These are phyloP conservation scores for Anarsia innoxiella DNA, from an alignment of 2,888 invertebrate genomes.

Conservation along the genomic window DNA sequence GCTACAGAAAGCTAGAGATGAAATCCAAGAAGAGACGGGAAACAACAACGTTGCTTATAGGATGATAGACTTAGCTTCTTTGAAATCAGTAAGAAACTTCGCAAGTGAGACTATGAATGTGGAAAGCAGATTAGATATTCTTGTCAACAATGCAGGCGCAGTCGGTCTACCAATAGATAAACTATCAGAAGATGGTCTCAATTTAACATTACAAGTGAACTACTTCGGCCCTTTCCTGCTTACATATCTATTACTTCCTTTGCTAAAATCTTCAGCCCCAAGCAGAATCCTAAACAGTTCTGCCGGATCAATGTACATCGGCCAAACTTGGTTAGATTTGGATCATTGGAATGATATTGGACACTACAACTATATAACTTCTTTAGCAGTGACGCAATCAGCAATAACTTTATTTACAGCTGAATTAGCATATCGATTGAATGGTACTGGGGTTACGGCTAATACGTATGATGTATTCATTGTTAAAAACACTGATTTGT, in stretches of 20 bases:
- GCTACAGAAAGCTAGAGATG: conserved; percentile 43
- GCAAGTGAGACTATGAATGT: conserved; percentile 53
- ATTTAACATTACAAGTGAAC: conserved; percentile 80
- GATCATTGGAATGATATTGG: conserved; percentile 53
- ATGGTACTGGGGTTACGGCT: conserved; percentile 76
- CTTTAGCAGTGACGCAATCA: conserved; percentile 68
- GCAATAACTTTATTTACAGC: conserved; percentile 78
- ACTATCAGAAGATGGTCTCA: conserved; percentile 78
- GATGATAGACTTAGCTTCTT: conserved; percentile 55
- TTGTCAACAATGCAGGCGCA: conserved; percentile 77
- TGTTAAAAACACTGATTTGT: conserved; percentile 46
- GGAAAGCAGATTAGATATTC: conserved; percentile 60
- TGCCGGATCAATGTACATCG: conserved; percentile 72
- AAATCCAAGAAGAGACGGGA: conserved; percentile 42
- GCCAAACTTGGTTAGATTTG: conserved; percentile 54
- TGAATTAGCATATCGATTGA: conserved; percentile 71
- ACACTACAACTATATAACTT: conserved; percentile 34
- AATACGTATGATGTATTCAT: conserved; percentile 77
- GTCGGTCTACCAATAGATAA: conserved; percentile 50
- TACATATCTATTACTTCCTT: conserved; percentile 77
- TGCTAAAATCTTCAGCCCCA: conserved; percentile 69
- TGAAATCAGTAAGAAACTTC: conserved; percentile 71
- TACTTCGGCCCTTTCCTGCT: conserved; percentile 83
- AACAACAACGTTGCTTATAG: conserved; percentile 44
- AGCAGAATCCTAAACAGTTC: conserved; percentile 79